Evolutionary conservation across 1,140 invertebrate species (phyloP).

Genomic region (Neotoxoptera formosana): DNA sequence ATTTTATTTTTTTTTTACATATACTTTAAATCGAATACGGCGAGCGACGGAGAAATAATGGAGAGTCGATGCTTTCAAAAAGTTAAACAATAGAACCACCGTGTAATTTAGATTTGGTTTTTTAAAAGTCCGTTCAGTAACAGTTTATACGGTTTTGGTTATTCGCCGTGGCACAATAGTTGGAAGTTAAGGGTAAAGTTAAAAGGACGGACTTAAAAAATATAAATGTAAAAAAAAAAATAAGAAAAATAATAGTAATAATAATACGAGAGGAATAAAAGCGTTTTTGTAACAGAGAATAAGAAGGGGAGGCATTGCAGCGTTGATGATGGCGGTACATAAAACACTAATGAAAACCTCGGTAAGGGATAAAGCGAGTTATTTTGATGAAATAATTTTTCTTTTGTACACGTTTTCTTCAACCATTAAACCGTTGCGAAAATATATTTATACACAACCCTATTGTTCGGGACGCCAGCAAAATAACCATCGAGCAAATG

Average conservation of each 20-base stretch:
- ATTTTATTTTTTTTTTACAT: background rate
- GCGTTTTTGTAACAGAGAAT: constrained; percentile 28
- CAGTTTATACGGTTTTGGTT: constrained; percentile 38
- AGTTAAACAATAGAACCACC: constrained; percentile 46
- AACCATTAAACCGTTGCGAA: constrained; percentile 24
- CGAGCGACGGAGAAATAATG: background rate
- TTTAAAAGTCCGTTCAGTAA: constrained; percentile 38
- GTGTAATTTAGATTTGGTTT: constrained; percentile 50
- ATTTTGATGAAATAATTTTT: constrained; percentile 55
- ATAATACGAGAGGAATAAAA: constrained; percentile 44
- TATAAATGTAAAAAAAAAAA: constrained; percentile 49
- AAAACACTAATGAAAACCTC: constrained; percentile 49
- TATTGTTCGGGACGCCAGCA: constrained; percentile 2
- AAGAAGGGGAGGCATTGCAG: constrained; percentile 3
- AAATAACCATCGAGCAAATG: constrained; percentile 32
- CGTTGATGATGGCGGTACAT: background rate
- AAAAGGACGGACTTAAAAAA: constrained; percentile 33
- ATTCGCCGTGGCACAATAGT: constrained; percentile 34
- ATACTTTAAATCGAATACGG: background rate
- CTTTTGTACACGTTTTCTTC: constrained; percentile 39
- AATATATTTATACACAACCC: constrained; percentile 18
- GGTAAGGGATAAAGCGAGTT: constrained; percentile 42
- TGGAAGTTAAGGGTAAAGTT: background rate
- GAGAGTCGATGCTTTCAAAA: constrained; percentile 17
- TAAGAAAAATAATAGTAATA: constrained; percentile 45